These are phyloP conservation scores for Tromatobia lineatoria DNA, from an alignment of 2,888 invertebrate species.

Conservation along the genomic window DNA sequence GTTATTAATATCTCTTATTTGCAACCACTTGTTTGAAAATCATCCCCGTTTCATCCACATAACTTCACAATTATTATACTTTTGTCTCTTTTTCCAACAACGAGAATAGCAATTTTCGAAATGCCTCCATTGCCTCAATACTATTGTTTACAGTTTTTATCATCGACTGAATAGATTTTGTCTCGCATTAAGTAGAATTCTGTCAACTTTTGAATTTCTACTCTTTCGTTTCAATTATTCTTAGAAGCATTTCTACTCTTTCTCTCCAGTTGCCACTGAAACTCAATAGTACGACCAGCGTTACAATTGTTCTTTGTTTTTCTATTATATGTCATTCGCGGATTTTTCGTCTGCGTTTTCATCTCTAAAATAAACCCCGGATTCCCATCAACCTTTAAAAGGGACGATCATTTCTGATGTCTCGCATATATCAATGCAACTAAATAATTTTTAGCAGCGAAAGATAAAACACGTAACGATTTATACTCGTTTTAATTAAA, in stretches of 20 bases:
- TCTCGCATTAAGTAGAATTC: slow-evolving; percentile 2
- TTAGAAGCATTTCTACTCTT: not conserved
- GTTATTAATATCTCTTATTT: slow-evolving; percentile 40
- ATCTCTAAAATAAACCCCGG: slow-evolving; percentile 2
- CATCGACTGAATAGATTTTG: no score
- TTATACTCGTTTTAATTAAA: slow-evolving; percentile 56
- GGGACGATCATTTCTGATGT: not conserved
- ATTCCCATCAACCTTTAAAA: slow-evolving; percentile 48
- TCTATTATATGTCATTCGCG: not conserved
- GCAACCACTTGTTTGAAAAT: slow-evolving; percentile 24
- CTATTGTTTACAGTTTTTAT: no score
- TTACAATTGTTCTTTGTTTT: slow-evolving; percentile 38
- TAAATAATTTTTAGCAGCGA: slow-evolving; percentile 63
- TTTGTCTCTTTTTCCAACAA: no score
- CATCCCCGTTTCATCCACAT: slow-evolving; percentile 4
- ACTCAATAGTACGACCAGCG: slow-evolving; percentile 58
- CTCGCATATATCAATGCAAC: slow-evolving; percentile 59
- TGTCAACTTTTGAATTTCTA: not conserved
- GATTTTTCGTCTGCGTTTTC: not conserved
- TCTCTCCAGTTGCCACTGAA: not conserved
- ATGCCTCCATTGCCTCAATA: no score
- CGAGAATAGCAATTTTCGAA: no score
- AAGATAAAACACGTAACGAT: slow-evolving; percentile 65
- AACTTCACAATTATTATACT: slow-evolving; percentile 7
- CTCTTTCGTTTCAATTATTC: slow-evolving; percentile 11